Evolutionary conservation across 2,888 invertebrate species (phyloP).

Genomic region (Caenorhabditis imperialis): DNA sequence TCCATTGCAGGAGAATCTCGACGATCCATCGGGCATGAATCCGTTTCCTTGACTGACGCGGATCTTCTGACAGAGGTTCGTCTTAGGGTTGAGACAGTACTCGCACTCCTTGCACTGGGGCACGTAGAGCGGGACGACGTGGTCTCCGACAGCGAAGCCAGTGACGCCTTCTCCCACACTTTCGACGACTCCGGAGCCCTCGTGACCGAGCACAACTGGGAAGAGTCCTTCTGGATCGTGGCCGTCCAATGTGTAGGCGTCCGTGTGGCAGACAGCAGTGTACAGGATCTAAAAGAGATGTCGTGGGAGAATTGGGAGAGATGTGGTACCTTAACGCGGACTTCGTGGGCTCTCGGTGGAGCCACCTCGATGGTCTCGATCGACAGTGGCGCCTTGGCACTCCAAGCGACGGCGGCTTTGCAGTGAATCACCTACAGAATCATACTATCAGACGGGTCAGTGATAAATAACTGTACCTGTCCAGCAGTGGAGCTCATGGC

Average conservation of each 20-base stretch:
- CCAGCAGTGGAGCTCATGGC: conserved; percentile 53
- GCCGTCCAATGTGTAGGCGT: conserved; percentile 85
- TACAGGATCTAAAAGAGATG: conserved; percentile 84
- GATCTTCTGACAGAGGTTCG: conserved; percentile 96
- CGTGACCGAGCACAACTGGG: conserved; percentile 94
- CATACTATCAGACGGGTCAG: not conserved
- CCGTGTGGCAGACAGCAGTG: conserved; percentile 92
- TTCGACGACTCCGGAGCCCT: conserved; percentile 94
- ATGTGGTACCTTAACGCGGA: conserved; percentile 80
- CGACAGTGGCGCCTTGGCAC: conserved; percentile 88
- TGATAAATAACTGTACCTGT: conserved; percentile 30
- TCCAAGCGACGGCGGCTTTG: conserved; percentile 97
- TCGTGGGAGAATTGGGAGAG: not conserved
- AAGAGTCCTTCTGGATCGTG: conserved; percentile 92
- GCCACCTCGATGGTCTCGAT: conserved; percentile 94
- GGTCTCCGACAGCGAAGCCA: conserved; percentile 88
- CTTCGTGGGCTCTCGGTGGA: conserved; percentile 94
- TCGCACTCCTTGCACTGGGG: conserved; percentile 97
- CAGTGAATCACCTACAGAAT: conserved; percentile 85
- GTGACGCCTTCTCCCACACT: conserved; percentile 94
- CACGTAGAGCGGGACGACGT: conserved; percentile 95
- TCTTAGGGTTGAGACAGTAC: conserved; percentile 94
- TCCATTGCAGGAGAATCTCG: conserved; percentile 85
- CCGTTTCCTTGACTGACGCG: conserved; percentile 85
- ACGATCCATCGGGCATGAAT: conserved; percentile 92